These are phyloP conservation scores for Atrichornis clamosus DNA, from an alignment of 2,113 vertebrate species.

Conservation along the genomic window DNA sequence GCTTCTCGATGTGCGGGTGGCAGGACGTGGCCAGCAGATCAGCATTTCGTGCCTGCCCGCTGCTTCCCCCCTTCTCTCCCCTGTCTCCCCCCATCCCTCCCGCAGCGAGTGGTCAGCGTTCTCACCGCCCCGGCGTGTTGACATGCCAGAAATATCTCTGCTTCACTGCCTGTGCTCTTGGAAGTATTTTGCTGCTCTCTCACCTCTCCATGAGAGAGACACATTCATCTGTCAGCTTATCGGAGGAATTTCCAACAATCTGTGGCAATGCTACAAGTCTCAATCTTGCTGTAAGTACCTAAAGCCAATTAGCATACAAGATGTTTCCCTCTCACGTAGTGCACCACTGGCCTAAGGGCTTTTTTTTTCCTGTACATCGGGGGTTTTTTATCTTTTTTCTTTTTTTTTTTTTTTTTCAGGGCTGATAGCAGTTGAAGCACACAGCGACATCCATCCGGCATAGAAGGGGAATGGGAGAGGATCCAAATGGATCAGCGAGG, in stretches of 20 bases:
- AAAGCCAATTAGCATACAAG: conserved; percentile 59
- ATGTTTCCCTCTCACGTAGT: conserved; percentile 31
- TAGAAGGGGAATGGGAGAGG: background rate
- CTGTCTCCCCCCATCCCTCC: background rate
- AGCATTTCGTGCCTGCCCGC: background rate
- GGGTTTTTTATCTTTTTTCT: too few relatives aligned
- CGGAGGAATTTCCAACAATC: conserved; percentile 52
- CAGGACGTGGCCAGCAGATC: background rate
- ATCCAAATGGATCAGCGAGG: background rate
- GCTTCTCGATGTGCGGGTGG: background rate
- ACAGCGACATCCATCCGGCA: background rate
- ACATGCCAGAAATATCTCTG: conserved; percentile 56
- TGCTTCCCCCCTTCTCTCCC: background rate
- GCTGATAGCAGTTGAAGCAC: background rate
- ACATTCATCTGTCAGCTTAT: conserved; percentile 61
- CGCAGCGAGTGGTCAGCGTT: conserved; percentile 23
- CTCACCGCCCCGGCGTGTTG: conserved; percentile 20
- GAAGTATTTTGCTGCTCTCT: conserved; percentile 49
- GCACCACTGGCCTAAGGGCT: conserved; percentile 2
- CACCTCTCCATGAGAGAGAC: conserved; percentile 43
- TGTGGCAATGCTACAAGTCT: conserved; percentile 29
- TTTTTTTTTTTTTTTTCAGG: background rate
- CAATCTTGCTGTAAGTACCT: conserved; percentile 53
- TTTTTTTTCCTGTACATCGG: background rate
- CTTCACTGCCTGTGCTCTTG: conserved; percentile 8